A percentile compares a stretch with the other conserved stretches of the same genome.
Conservation (phyloP, 92 coral and sea anemone species). For the Bergia sp. region DNA sequence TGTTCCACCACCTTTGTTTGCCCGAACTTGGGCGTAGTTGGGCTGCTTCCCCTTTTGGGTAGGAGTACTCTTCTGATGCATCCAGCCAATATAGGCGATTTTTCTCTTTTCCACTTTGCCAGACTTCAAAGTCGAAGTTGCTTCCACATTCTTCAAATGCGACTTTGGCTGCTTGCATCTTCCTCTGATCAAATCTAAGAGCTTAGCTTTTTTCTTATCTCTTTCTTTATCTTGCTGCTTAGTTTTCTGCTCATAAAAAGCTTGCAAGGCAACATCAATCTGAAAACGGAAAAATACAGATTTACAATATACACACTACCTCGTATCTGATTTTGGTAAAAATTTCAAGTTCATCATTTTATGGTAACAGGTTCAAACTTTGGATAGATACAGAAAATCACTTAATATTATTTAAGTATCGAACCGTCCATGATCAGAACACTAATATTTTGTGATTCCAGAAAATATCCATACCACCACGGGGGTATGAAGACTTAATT, state of each 20-base stretch:
- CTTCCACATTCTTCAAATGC: conserved; percentile 5
- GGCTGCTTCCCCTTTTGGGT: background rate
- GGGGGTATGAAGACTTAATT: background rate
- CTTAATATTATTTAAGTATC: background rate
- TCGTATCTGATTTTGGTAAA: background rate
- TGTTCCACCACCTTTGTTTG: conserved; percentile 9
- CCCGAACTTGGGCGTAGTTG: background rate
- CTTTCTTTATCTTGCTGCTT: background rate
- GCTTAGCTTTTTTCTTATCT: background rate
- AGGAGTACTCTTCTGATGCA: background rate
- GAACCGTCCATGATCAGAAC: background rate
- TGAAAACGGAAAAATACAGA: background rate
- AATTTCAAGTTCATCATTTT: background rate
- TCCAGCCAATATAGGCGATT: background rate
- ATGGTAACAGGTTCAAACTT: too few relatives aligned
- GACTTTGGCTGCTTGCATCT: background rate
- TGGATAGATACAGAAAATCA: too few relatives aligned
- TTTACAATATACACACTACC: too few relatives aligned
- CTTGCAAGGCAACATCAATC: conserved; percentile 5
- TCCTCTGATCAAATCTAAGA: conserved; percentile 4
- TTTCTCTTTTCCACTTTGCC: background rate
- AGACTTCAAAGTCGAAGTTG: background rate
- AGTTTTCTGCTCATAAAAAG: background rate
- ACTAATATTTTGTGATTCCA: background rate
- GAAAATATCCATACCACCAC: background rate